phyloP scores from a whole-genome alignment of 2,888 invertebrate species.

The Ichneumoninae sp. region DNA sequence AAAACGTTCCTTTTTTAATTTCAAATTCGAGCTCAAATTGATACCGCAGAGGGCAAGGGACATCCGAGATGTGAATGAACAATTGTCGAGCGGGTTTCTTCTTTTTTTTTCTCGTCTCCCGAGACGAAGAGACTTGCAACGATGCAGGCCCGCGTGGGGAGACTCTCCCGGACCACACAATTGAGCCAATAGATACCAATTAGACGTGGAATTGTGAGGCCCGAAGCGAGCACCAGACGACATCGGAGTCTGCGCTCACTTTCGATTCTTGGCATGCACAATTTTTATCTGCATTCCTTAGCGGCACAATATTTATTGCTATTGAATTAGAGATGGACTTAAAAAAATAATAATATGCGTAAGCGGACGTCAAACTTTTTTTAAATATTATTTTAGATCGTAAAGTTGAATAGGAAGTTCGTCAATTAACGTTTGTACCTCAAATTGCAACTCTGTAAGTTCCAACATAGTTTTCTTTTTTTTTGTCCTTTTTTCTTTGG shows the following conservation, averaged over 20 bases:
- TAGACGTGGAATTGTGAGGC: slow-evolving; percentile 70
- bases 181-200: slow-evolving; percentile 83
- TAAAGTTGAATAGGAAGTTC: slow-evolving; percentile 43
- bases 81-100: slow-evolving; percentile 9
- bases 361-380: slow-evolving; percentile 10
- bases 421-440: slow-evolving; percentile 57
- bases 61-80: slow-evolving; percentile 13
- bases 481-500: slow-evolving; percentile 1
- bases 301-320: background rate
- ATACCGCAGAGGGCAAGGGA: background rate
- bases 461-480: slow-evolving; percentile 34
- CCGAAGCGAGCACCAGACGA: slow-evolving; percentile 49
- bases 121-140: slow-evolving; percentile 58
- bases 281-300: slow-evolving; percentile 34
- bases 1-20: background rate
- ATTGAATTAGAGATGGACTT: background rate
- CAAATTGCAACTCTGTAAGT: slow-evolving; percentile 54
- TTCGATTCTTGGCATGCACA: slow-evolving; percentile 57
- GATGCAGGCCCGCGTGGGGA: slow-evolving; percentile 69
- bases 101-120: background rate
- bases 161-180: slow-evolving; percentile 71
- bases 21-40: background rate
- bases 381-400: background rate
- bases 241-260: slow-evolving; percentile 47
- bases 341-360: background rate